Evolutionary conservation across 2,888 invertebrate genomes (phyloP), one percentile per base, ranked within the genome.

Genomic region (Argyresthia goedartella): DNA sequence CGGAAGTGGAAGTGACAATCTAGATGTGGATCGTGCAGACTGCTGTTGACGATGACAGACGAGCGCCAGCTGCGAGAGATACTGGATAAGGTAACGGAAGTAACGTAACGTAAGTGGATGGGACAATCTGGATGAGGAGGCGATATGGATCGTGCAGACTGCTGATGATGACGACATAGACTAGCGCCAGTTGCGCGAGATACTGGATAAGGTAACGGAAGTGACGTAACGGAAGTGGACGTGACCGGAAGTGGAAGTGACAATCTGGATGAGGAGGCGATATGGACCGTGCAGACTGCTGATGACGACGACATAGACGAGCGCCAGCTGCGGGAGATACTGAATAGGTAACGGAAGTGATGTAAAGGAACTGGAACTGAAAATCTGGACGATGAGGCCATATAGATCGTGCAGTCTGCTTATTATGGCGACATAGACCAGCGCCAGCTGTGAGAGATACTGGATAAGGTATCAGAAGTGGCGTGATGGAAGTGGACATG

Each of bases 1-100:
- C 25, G 25, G 50, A 61, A 54, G 73, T 81, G 10, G 62, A 0
- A 3, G 76, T 10, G 74, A 73, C 41, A 79, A 68, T 52, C 76
- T 81, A 42, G 86, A 85, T 85, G 54, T 85, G 86, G 86, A 86
- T 86, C 3, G 75, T 86, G 0, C 81, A 84, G 57, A 76, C 79
- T 0, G 75, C 66, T 1, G 81, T 78, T 15, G 71, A 67, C 10
- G 75, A 71, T 4, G 57, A 65, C 0, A 0, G 39, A 44, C 16
- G 54, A 54, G 47, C 60, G 67, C 8, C 67, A 70, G n/a, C 34
- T 81, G 33, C 61, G 71, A 55, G 66, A 62, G 1, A 53, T 80
- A 0, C 56, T 81, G 1, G 61, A 61, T 14, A 63, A 57, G 43
- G 57, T 59, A 4, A 63, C 64, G 60, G 67, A 25, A 25, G 25